phyloP scores from a whole-genome alignment of 2,888 invertebrate species.

The Melanargia galathea region DNA sequence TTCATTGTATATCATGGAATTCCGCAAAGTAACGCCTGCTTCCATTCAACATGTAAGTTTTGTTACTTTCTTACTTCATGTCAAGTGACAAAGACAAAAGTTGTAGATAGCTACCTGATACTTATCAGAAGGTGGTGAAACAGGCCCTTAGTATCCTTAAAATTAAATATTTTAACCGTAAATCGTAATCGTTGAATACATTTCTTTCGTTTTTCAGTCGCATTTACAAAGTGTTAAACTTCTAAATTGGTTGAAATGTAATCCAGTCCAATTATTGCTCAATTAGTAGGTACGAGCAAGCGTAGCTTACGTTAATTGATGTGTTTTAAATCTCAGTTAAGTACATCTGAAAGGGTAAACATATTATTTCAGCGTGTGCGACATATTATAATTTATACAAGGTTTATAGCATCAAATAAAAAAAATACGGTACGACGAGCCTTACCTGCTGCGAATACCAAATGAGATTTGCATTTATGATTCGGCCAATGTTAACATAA shows the following conservation, averaged over 20 bases:
- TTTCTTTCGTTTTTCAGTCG: not conserved
- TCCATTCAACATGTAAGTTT: too few relatives aligned
- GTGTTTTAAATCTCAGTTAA: conserved; percentile 12
- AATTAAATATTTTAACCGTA: too few relatives aligned
- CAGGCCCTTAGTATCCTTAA: too few relatives aligned
- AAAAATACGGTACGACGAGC: conserved; percentile 19
- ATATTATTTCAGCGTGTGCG: not conserved
- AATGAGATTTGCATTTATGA: conserved; percentile 29
- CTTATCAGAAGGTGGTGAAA: too few relatives aligned
- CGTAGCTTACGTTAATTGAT: not conserved
- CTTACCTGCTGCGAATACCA: conserved; percentile 31
- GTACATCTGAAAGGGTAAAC: conserved; percentile 1
- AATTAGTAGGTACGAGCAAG: not conserved
- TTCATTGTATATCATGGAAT: too few relatives aligned
- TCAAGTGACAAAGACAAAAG: too few relatives aligned
- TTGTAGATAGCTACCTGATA: too few relatives aligned
- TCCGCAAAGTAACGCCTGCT: too few relatives aligned
- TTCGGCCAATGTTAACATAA: conserved; percentile 14
- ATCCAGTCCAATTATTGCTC: not conserved
- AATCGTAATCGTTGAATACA: too few relatives aligned
- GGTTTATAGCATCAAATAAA: conserved; percentile 22
- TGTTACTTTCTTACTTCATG: too few relatives aligned
- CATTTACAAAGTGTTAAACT: not conserved
- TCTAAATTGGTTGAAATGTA: not conserved
- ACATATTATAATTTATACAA: not conserved